These are phyloP conservation scores for Sacculina carcini DNA, from an alignment of 2,888 invertebrate species.

Conservation along the genomic window DNA sequence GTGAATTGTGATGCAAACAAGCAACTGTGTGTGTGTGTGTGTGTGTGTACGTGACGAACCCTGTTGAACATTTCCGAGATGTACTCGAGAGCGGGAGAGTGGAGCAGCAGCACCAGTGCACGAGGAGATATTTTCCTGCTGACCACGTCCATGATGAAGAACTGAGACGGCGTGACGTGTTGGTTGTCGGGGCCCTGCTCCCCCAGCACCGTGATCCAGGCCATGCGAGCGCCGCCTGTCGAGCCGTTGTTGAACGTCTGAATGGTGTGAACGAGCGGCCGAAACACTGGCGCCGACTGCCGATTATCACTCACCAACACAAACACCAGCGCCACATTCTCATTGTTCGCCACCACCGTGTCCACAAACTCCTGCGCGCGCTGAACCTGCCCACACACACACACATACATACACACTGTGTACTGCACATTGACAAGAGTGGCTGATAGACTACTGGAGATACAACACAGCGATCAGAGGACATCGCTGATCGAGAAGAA, in stretches of 20 bases:
- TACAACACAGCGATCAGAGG: too few species aligned
- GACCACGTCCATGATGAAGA: not conserved
- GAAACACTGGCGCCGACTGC: not conserved
- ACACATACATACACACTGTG: too few species aligned
- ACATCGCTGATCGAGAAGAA: too few species aligned
- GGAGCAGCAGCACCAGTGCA: not conserved
- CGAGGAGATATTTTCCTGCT: not conserved
- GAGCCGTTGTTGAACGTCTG: not conserved
- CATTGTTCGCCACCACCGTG: not conserved
- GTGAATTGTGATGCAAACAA: too few species aligned
- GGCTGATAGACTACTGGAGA: too few species aligned
- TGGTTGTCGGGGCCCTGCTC: not conserved
- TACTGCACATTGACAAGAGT: too few species aligned
- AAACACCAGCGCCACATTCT: not conserved
- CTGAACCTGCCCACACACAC: not conserved
- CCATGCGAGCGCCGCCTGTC: not conserved
- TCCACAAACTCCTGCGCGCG: not conserved
- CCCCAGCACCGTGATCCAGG: not conserved
- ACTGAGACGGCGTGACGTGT: not conserved
- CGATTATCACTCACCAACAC: not conserved
- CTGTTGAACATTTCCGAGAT: not conserved
- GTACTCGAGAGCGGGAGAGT: not conserved
- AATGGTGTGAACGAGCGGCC: not conserved
- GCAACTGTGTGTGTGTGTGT: too few species aligned
- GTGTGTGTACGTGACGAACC: not conserved